Percentiles rank a stretch among this genome's conserved stretches.
These are phyloP conservation scores for Physocephala rufipes DNA, from an alignment of 2,888 invertebrate genomes.

Conservation along the genomic window DNA sequence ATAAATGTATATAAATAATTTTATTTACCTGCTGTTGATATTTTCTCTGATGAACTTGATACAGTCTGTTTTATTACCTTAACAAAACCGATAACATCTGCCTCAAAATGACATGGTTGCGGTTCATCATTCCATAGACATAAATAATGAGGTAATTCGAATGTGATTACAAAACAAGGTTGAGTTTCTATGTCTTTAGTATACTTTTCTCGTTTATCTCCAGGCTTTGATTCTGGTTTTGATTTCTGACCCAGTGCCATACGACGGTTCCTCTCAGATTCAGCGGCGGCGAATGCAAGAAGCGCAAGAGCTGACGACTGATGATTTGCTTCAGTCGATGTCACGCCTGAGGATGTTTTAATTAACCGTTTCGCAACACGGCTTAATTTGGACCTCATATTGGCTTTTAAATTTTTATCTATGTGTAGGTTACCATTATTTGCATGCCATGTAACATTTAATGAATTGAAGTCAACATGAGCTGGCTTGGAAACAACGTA, in stretches of 20 bases:
- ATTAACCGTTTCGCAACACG: neutral
- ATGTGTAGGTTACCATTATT: slow-evolving; percentile 46
- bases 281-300: neutral
- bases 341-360: neutral
- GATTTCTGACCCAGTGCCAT: neutral
- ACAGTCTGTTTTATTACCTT: slow-evolving; percentile 3
- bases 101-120: slow-evolving; percentile 54
- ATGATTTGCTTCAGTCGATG: neutral
- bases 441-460: slow-evolving; percentile 56
- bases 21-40: no score
- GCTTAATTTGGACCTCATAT: neutral
- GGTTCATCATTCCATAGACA: slow-evolving; percentile 56
- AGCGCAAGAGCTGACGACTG: neutral
- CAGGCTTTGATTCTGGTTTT: neutral
- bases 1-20: no score
- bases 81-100: slow-evolving; percentile 35
- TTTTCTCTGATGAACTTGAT: no score
- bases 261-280: neutral
- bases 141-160: slow-evolving; percentile 51
- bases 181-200: slow-evolving; percentile 15
- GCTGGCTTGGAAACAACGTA: slow-evolving; percentile 53
- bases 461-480: slow-evolving; percentile 49
- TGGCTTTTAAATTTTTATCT: slow-evolving; percentile 39
- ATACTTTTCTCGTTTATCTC: neutral
- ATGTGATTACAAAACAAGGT: slow-evolving; percentile 53